Evolutionary conservation across 2,113 vertebrate species (phyloP).

Genomic region (Muntiacus muntjak): DNA sequence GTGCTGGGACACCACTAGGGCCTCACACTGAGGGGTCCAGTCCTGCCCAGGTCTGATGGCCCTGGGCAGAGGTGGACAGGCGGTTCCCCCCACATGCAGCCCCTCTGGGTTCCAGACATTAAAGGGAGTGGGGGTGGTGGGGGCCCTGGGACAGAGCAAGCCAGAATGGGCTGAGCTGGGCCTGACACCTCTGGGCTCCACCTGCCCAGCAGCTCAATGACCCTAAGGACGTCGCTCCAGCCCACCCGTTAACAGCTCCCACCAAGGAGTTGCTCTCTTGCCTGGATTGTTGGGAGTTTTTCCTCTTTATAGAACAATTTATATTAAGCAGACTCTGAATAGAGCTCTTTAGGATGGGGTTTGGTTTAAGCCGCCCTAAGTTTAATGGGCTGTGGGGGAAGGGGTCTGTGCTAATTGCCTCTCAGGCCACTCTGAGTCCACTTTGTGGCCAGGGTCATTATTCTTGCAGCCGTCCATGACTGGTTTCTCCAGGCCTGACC

Average conservation of each 20-base stretch:
- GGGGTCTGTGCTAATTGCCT: background rate
- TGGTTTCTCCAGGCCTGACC: background rate
- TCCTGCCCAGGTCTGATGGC: background rate
- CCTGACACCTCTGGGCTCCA: background rate
- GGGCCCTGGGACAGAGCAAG: background rate
- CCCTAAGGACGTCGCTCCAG: background rate
- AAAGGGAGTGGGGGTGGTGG: background rate
- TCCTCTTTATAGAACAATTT: background rate
- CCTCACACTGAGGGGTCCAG: background rate
- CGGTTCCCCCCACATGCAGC: background rate
- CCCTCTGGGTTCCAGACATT: background rate
- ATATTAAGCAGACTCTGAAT: constrained; percentile 14
- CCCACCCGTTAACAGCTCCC: background rate
- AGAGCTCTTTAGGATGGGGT: background rate
- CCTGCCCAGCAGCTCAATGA: background rate
- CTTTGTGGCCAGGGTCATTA: background rate
- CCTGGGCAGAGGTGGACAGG: background rate
- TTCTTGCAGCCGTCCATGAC: background rate
- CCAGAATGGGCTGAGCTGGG: background rate
- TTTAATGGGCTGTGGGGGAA: background rate
- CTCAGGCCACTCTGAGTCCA: background rate
- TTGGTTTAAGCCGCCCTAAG: background rate
- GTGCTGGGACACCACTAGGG: background rate
- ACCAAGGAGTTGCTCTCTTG: background rate
- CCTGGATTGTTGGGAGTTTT: background rate